phyloP scores from a whole-genome alignment of 1,140 invertebrate genomes.

The Drosophila sp. region DNA sequence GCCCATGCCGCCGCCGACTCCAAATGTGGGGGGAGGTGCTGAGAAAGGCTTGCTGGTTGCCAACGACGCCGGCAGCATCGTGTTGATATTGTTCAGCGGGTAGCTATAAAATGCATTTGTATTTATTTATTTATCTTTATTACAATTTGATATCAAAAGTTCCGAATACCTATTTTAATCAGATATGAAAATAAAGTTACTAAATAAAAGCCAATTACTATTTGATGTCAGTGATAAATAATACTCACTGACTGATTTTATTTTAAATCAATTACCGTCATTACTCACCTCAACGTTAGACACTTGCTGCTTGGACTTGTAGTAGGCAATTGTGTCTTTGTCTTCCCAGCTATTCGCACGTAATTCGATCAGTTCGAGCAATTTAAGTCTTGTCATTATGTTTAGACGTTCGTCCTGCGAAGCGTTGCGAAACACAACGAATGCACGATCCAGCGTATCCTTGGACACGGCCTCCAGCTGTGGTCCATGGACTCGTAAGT shows the following conservation, averaged over 20 bases:
- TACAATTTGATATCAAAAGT: no score
- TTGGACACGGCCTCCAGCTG: slow-evolving; percentile 91
- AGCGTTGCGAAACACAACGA: slow-evolving; percentile 93
- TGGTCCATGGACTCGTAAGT: slow-evolving; percentile 89
- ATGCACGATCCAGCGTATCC: slow-evolving; percentile 88
- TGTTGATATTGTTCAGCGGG: slow-evolving; percentile 72
- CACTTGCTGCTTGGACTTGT: slow-evolving; percentile 89
- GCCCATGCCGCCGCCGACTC: slow-evolving; percentile 54
- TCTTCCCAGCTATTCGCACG: slow-evolving; percentile 94
- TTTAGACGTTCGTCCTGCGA: slow-evolving; percentile 93
- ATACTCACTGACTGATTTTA: no score
- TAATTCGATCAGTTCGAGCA: slow-evolving; percentile 95
- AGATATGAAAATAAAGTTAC: no score
- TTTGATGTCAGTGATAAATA: no score
- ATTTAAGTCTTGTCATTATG: slow-evolving; percentile 91
- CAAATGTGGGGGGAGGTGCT: slow-evolving; percentile 85
- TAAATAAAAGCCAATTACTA: no score
- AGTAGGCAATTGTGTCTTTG: slow-evolving; percentile 92
- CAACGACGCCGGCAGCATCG: slow-evolving; percentile 58
- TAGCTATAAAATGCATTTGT: slow-evolving; percentile 35
- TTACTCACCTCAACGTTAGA: slow-evolving; percentile 89
- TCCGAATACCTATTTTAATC: no score
- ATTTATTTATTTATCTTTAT: not conserved
- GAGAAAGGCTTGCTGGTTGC: slow-evolving; percentile 74
- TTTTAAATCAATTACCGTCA: not conserved